Conservation (phyloP, 2,888 invertebrate species). For the Rugalucina vietnamica region DNA sequence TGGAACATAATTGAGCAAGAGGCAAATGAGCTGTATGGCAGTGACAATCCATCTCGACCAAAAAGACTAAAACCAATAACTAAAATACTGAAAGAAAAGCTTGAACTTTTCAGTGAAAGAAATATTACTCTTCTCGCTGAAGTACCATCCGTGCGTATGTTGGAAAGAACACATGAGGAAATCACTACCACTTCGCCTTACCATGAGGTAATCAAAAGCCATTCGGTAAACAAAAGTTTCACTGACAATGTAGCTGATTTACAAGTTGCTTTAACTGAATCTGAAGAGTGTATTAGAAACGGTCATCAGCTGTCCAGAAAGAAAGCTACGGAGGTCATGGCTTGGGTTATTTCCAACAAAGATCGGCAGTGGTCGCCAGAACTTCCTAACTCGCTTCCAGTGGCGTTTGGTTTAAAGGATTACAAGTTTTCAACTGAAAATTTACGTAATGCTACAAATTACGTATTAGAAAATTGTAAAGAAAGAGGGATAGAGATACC, state of each 20-base stretch:
- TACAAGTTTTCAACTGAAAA: constrained; percentile 25
- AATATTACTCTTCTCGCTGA: constrained; percentile 27
- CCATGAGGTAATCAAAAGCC: background rate
- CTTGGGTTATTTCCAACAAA: constrained; percentile 28
- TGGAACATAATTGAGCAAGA: background rate
- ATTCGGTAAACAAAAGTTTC: background rate
- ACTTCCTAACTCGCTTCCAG: constrained; percentile 5
- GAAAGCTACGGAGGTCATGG: constrained; percentile 41
- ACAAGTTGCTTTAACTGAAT: background rate
- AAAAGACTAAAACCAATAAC: background rate
- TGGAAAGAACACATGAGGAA: background rate
- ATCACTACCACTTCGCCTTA: background rate
- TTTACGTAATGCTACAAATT: constrained; percentile 22
- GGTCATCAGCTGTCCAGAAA: constrained; percentile 23
- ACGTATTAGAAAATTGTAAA: constrained; percentile 22
- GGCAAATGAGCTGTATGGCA: background rate
- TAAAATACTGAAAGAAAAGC: background rate
- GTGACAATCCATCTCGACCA: background rate
- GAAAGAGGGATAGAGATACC: constrained; percentile 23
- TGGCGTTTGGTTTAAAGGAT: constrained; percentile 44
- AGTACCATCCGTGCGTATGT: constrained; percentile 12
- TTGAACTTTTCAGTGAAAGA: background rate
- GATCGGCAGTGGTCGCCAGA: constrained; percentile 21
- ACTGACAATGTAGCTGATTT: background rate
- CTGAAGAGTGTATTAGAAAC: background rate